Conservation (phyloP, 2,113 vertebrate genomes). For the Ursus arctos region DNA sequence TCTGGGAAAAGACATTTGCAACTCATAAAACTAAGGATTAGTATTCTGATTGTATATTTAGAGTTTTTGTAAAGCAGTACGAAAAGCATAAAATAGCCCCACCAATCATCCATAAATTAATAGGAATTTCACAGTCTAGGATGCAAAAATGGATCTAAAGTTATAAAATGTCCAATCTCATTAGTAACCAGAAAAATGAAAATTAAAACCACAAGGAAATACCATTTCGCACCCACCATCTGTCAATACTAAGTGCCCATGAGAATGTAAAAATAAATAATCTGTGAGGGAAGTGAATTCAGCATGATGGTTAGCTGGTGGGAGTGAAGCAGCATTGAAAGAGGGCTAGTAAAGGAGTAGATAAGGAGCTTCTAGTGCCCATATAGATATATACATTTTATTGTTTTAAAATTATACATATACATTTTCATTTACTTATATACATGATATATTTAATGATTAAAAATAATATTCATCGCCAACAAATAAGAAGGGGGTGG, state of each 20-base stretch:
- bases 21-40: neutral
- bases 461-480: neutral
- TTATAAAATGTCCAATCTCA: neutral
- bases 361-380: neutral
- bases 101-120: neutral
- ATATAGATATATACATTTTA: neutral
- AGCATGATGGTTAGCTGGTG: neutral
- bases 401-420: neutral
- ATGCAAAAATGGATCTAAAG: neutral
- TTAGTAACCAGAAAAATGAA: neutral
- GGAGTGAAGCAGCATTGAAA: neutral
- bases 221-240: neutral
- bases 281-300: neutral
- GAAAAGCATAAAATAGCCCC: neutral
- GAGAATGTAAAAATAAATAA: neutral
- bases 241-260: neutral
- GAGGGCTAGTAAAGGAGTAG: neutral
- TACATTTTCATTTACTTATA: neutral
- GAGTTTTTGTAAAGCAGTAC: neutral
- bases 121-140: neutral
- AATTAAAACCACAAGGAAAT: neutral
- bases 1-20: neutral
- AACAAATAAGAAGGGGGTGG: neutral
- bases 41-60: neutral
- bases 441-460: neutral